These are phyloP conservation scores for Hymenochirus boettgeri DNA, from an alignment of 2,113 vertebrate species.

Conservation along the genomic window DNA sequence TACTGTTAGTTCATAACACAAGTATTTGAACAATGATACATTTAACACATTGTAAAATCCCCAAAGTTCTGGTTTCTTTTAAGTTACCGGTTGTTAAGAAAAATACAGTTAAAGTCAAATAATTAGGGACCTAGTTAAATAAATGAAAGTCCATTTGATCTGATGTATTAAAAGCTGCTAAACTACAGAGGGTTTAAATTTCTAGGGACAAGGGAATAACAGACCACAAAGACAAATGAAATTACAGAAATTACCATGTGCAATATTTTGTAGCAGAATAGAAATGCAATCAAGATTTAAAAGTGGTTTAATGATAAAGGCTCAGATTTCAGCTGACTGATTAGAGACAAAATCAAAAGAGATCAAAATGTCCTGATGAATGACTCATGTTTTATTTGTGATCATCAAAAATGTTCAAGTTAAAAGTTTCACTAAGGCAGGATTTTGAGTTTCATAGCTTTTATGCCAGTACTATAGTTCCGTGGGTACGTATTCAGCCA, in stretches of 20 bases:
- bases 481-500: slow-evolving; percentile 32
- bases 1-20: too few species aligned
- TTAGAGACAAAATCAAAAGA: slow-evolving; percentile 44
- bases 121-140: too few species aligned
- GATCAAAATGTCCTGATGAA: slow-evolving; percentile 18
- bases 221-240: slow-evolving; percentile 48
- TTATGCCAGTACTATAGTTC: slow-evolving; percentile 46
- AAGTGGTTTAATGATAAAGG: slow-evolving; percentile 48
- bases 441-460: too few species aligned
- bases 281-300: slow-evolving; percentile 50
- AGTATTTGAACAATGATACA: too few species aligned
- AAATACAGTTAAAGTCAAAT: too few species aligned
- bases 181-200: slow-evolving; percentile 42
- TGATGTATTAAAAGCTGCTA: slow-evolving; percentile 28
- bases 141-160: not conserved
- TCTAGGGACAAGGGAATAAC: slow-evolving; percentile 45
- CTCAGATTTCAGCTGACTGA: slow-evolving; percentile 39
- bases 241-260: slow-evolving; percentile 49
- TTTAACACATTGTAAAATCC: too few species aligned
- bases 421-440: too few species aligned
- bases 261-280: slow-evolving; percentile 46
- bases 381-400: not conserved
- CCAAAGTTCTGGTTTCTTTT: too few species aligned
- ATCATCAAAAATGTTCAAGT: too few species aligned
- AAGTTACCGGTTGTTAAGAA: too few species aligned